phyloP scores from a whole-genome alignment of 2,113 vertebrate genomes.

The Sylvia atricapilla region DNA sequence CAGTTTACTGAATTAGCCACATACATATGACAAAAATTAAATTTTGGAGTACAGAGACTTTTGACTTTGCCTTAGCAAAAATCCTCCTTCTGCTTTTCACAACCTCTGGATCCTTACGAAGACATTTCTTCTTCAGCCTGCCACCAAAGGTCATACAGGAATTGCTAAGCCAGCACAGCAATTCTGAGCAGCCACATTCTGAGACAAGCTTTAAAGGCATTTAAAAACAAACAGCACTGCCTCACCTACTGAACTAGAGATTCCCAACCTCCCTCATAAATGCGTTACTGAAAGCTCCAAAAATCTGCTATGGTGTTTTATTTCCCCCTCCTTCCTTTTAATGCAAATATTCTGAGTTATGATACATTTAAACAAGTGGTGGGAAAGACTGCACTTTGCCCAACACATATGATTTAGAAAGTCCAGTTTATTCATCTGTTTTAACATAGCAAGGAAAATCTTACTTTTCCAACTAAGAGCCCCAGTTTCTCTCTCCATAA shows the following conservation, averaged over 20 bases:
- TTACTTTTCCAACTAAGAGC: neutral
- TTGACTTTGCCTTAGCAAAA: neutral
- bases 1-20: neutral
- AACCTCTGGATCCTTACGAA: neutral
- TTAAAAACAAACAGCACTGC: neutral
- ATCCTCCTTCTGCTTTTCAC: neutral
- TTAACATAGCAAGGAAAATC: neutral
- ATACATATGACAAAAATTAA: neutral
- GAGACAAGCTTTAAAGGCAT: neutral
- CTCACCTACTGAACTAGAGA: neutral
- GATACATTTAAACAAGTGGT: neutral
- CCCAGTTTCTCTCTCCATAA: neutral
- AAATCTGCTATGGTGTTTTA: neutral
- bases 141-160: neutral
- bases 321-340: neutral
- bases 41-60: neutral
- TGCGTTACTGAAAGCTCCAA: neutral
- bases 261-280: neutral
- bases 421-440: neutral
- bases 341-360: slow-evolving; percentile 1
- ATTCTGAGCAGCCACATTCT: neutral
- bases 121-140: neutral
- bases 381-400: neutral
- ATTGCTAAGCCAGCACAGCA: neutral
- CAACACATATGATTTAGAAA: neutral